Percentiles rank a stretch among this genome's conserved stretches.
Conservation (phyloP, 1,140 invertebrate genomes). For the Hyles vespertilio region DNA sequence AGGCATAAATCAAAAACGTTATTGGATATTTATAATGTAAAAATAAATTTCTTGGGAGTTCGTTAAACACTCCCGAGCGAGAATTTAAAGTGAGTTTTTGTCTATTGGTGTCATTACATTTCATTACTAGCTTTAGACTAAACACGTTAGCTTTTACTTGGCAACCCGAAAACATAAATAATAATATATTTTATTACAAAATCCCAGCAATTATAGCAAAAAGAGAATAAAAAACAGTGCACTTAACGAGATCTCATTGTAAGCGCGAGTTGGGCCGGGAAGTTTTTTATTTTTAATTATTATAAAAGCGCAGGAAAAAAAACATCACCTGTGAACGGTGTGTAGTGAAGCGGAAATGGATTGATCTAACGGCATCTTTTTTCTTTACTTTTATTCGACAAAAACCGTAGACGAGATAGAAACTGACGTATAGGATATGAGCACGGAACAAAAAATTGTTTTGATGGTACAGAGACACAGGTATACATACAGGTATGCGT, state of each 20-base stretch:
- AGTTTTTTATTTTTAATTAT: constrained; percentile 60
- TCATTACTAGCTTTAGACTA: neutral
- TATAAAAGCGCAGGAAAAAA: constrained; percentile 44
- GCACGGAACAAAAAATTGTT: constrained; percentile 36
- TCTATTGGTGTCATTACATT: constrained; percentile 9
- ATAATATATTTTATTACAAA: constrained; percentile 18
- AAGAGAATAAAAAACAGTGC: constrained; percentile 33
- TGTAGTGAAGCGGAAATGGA: constrained; percentile 65
- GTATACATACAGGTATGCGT: constrained; percentile 19
- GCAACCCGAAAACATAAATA: constrained; percentile 11
- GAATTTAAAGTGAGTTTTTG: constrained; percentile 30
- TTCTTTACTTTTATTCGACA: constrained; percentile 49
- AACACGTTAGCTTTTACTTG: neutral
- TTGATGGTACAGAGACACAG: constrained; percentile 31
- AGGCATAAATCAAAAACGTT: constrained; percentile 67
- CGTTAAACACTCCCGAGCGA: constrained; percentile 30
- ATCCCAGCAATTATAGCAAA: constrained; percentile 31
- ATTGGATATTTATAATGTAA: constrained; percentile 58
- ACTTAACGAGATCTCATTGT: constrained; percentile 54
- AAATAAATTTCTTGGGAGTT: constrained; percentile 37
- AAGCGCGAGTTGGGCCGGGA: constrained; percentile 20
- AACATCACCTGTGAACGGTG: constrained; percentile 58
- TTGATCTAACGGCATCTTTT: constrained; percentile 61
- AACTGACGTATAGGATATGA: constrained; percentile 57
- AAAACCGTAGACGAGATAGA: constrained; percentile 60